Base-by-base conservation (phyloP, 2,888 invertebrate species). In the Polyploca ridens region DNA sequence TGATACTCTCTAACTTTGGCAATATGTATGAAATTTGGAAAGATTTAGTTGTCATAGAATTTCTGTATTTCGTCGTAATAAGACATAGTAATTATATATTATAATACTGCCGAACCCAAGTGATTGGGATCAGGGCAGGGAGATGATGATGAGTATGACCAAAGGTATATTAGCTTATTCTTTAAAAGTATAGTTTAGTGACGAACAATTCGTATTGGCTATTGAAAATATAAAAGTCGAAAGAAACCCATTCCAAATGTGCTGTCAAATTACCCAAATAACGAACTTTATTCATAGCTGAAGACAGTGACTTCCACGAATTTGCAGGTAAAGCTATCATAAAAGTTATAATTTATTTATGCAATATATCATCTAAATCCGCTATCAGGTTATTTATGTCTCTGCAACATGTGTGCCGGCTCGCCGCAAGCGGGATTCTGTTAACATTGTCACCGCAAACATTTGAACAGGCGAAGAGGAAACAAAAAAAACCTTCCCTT, bases 331-430 rank as follows among this genome's bases (percentile, higher is more conserved):
- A 44, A 61, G 41, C 16, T 68, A 68, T 64, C 67, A 70, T 75
- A 73, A 70, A 69, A 68, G 64, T 62, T 68, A 70, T 63, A 73
- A 61, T 41, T 69, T 76, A 76, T 73, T 60, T 69, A 69, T 69
- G 75, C 69, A 72, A 75, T 78, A 73, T 73, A 76, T 76, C 73
- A 75, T 70, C 68, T 70, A 77, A 79, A 76, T 76, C 74, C 67
- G 67, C 62, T 74, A 69, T 77, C 73, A 74, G 76, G 75, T 71
- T 76, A 74, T 79, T 77, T 81, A 79, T 75, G 74, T 76, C 71
- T 71, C 70, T 67, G 66, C 73, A 72, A 72, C 75, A 77, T 75
- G 72, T 73, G 75, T 69, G 78, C 63, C 54, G 64, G 66, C 69
- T 61, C 71, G 67, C 72, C 77, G 67, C 80, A 71, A 64, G 69